Evolutionary conservation across 2,797 vertebrate genomes (phyloP).

Genomic region (Vultur gryphus): DNA sequence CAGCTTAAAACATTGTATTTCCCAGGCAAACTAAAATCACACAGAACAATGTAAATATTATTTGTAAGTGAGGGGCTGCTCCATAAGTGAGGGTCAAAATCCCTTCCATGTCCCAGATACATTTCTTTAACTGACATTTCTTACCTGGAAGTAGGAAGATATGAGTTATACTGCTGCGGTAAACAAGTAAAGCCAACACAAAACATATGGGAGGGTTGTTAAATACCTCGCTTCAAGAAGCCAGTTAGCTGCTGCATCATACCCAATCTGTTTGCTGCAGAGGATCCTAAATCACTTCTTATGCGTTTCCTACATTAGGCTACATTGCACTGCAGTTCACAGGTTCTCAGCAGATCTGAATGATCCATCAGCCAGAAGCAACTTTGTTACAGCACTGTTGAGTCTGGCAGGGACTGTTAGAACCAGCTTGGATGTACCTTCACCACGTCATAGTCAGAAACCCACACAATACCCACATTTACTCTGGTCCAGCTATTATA

Average conservation of each 20-base stretch:
- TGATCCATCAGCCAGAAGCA: not conserved
- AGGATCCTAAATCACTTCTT: not conserved
- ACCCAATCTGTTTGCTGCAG: not conserved
- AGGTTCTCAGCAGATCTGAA: not conserved
- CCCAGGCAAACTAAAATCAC: not conserved
- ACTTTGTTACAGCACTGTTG: not conserved
- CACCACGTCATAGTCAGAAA: not conserved
- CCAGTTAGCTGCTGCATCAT: not conserved
- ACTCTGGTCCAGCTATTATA: not conserved
- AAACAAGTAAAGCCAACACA: not conserved
- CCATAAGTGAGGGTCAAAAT: not conserved
- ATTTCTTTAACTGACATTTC: not conserved
- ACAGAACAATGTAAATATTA: not conserved
- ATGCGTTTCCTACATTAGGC: rapidly evolving
- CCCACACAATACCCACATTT: not conserved
- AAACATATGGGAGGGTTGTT: not conserved
- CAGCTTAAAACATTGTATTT: not conserved
- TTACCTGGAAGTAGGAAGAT: not conserved
- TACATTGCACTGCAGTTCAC: not conserved
- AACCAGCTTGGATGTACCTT: not conserved
- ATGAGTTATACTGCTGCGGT: not conserved
- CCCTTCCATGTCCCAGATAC: not conserved
- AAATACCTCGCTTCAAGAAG: not conserved
- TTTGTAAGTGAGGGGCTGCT: not conserved
- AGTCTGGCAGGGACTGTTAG: not conserved